phyloP scores from a whole-genome alignment of 2,113 vertebrate genomes.

The western clawed frog (Xenopus tropicalis) region DNA sequence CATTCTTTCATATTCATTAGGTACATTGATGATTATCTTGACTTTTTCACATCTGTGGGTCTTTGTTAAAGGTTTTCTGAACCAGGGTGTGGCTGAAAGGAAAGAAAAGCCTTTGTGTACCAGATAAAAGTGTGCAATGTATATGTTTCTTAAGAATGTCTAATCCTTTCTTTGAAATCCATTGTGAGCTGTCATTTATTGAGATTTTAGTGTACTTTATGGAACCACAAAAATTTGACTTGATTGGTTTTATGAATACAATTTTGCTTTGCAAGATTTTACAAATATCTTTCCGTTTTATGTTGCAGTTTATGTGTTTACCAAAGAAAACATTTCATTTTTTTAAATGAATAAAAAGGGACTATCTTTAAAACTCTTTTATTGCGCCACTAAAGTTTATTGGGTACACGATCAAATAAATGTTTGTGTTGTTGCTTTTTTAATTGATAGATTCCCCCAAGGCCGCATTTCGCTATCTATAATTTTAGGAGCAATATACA shows the following conservation, averaged over 20 bases:
- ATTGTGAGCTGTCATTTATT: conserved; percentile 18
- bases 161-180: conserved; percentile 33
- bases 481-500: too few species aligned
- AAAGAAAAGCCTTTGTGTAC: conserved; percentile 36
- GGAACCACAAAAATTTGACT: conserved; percentile 21
- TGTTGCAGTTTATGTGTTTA: too few species aligned
- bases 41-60: conserved; percentile 19
- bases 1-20: not conserved
- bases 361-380: too few species aligned
- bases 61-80: conserved; percentile 13
- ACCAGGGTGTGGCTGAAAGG: conserved; percentile 30
- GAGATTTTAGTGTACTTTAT: conserved; percentile 14
- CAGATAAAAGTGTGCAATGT: conserved; percentile 24
- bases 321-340: too few species aligned
- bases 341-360: too few species aligned
- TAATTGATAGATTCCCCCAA: too few species aligned
- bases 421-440: too few species aligned
- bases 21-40: conserved; percentile 28
- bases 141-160: conserved; percentile 32
- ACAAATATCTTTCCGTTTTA: too few species aligned
- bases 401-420: too few species aligned
- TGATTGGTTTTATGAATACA: conserved; percentile 9
- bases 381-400: too few species aligned
- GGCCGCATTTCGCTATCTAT: too few species aligned
- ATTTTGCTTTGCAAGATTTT: not conserved